Percentiles rank a stretch among this genome's conserved stretches.
Evolutionary conservation across 2,113 vertebrate genomes (phyloP).

Genomic region (Trematomus loennbergii): DNA sequence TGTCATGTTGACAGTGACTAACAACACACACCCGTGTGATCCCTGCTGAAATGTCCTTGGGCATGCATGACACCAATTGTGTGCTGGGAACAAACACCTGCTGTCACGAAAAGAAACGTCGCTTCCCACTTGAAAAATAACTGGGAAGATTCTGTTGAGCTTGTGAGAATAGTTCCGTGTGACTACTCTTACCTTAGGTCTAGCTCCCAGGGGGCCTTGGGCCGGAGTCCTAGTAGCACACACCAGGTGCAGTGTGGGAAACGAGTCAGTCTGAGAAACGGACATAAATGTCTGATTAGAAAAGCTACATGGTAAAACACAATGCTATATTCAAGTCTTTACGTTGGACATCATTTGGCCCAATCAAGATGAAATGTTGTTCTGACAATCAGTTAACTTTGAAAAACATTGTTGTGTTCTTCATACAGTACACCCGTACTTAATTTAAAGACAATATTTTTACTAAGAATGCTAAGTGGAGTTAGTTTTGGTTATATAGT

Average conservation of each 20-base stretch:
- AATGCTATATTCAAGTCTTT: neutral
- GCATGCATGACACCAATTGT: neutral
- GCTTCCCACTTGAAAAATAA: neutral
- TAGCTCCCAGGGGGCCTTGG: conserved; percentile 58
- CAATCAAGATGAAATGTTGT: neutral
- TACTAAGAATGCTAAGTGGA: neutral
- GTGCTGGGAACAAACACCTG: neutral
- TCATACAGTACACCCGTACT: no score
- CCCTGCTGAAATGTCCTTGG: neutral
- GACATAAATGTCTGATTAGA: conserved; percentile 32
- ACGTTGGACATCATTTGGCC: neutral
- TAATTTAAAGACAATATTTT: no score
- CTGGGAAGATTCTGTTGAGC: neutral
- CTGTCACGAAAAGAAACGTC: neutral
- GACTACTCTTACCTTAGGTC: conserved; percentile 71
- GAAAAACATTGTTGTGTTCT: no score
- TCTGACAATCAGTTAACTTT: no score
- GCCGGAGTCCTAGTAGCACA: conserved; percentile 53
- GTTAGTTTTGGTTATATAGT: neutral
- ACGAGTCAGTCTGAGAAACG: conserved; percentile 82
- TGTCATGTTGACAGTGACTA: no score
- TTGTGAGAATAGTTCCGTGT: neutral
- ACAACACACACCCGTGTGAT: neutral
- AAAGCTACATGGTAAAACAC: neutral
- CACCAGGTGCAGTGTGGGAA: conserved; percentile 91